Conservation (phyloP, 2,113 vertebrate species). For the Psammodynastes pulverulentus region DNA sequence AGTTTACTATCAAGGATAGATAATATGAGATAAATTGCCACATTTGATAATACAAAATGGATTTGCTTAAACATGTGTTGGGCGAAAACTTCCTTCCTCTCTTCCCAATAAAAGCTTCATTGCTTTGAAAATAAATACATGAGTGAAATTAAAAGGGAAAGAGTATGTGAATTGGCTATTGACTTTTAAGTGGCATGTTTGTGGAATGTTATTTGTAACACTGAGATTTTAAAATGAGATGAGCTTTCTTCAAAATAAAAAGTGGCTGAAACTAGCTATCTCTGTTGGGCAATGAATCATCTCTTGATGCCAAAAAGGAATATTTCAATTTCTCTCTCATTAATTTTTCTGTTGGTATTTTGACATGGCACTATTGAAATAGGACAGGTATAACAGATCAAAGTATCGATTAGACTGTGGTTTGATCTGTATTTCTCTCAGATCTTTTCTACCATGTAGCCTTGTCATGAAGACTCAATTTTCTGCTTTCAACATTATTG, state of each 20-base stretch:
- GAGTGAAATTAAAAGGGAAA: neutral
- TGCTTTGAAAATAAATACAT: neutral
- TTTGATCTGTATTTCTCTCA: neutral
- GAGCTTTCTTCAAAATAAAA: constrained; percentile 15
- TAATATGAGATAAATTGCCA: neutral
- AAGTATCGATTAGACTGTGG: neutral
- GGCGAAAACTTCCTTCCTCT: neutral
- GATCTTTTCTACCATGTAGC: neutral
- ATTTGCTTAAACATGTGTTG: neutral
- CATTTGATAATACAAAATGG: neutral
- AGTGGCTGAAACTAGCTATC: constrained; percentile 22
- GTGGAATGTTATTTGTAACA: neutral
- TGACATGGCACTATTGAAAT: neutral
- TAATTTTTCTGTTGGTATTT: constrained; percentile 26
- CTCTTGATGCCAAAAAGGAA: constrained; percentile 5
- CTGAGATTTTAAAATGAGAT: constrained; percentile 20
- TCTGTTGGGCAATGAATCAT: constrained; percentile 22
- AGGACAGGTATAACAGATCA: neutral
- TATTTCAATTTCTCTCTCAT: constrained; percentile 18
- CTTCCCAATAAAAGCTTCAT: neutral
- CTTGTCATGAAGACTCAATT: neutral
- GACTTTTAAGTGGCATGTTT: neutral
- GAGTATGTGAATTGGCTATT: neutral
- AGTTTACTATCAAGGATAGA: neutral
- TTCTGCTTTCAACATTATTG: neutral